Percentiles rank a stretch among this genome's conserved stretches.
phyloP scores from a whole-genome alignment of 2,888 invertebrate genomes.

The Mongoloraphidia duomilia region DNA sequence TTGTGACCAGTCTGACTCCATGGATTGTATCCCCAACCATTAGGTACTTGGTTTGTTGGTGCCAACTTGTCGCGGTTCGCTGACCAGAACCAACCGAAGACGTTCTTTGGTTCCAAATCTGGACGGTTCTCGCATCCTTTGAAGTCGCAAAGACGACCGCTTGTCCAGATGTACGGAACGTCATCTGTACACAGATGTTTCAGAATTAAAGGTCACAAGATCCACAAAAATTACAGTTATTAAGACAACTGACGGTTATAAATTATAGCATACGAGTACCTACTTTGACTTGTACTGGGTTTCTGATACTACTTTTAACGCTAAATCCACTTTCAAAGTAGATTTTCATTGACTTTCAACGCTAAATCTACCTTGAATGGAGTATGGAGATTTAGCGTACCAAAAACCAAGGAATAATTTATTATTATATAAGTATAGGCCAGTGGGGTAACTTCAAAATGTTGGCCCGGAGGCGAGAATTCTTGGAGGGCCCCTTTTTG shows the following conservation, averaged over 20 bases:
- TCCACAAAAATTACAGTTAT: background rate
- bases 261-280: background rate
- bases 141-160: constrained; percentile 84
- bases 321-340: no score
- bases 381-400: no score
- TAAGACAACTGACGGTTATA: background rate
- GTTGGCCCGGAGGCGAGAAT: no score
- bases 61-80: constrained; percentile 76
- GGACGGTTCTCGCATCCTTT: constrained; percentile 78
- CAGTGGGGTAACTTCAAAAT: no score
- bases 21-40: constrained; percentile 70
- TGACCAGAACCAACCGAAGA: constrained; percentile 90
- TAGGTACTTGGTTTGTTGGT: constrained; percentile 60
- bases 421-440: no score
- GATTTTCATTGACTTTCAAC: no score
- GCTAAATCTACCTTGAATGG: no score
- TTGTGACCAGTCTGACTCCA: constrained; percentile 88
- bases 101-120: constrained; percentile 72
- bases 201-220: no score
- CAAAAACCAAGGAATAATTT: no score
- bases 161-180: constrained; percentile 87
- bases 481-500: no score
- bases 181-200: constrained; percentile 41
- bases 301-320: no score
- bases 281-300: background rate